phyloP scores from a whole-genome alignment of 2,888 invertebrate genomes.

The Germaria angustata region DNA sequence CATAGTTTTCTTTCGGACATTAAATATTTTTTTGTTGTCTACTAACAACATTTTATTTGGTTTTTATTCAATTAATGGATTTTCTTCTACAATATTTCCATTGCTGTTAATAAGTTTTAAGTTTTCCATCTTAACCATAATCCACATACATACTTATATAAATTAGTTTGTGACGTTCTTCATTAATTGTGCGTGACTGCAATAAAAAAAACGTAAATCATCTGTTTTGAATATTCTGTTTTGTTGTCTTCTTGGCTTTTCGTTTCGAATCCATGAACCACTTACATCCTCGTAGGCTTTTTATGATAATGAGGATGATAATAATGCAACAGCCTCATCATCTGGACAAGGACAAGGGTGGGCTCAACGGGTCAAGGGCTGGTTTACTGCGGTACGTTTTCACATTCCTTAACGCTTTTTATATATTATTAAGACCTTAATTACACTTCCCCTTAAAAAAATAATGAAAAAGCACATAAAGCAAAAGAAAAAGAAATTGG shows the following conservation, averaged over 20 bases:
- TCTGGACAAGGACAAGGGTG: slow-evolving; percentile 83
- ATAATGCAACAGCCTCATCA: slow-evolving; percentile 80
- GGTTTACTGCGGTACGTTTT: slow-evolving; percentile 86
- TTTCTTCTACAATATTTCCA: slow-evolving; percentile 14
- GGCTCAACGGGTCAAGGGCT: slow-evolving; percentile 86
- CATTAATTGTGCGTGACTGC: slow-evolving; percentile 32
- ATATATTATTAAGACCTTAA: slow-evolving; percentile 58
- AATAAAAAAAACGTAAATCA: slow-evolving; percentile 33
- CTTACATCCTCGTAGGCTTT: slow-evolving; percentile 75
- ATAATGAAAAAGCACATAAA: slow-evolving; percentile 35
- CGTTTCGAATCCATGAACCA: slow-evolving; percentile 55
- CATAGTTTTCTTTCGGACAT: slow-evolving; percentile 15
- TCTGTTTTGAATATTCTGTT: slow-evolving; percentile 64
- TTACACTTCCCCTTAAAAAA: slow-evolving; percentile 58
- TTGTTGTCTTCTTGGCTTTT: slow-evolving; percentile 70
- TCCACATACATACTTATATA: slow-evolving; percentile 6
- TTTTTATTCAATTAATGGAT: slow-evolving; percentile 17
- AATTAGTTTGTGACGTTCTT: slow-evolving; percentile 23
- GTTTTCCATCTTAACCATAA: slow-evolving; percentile 53
- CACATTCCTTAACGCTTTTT: slow-evolving; percentile 63
- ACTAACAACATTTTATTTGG: slow-evolving; percentile 38
- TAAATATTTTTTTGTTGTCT: slow-evolving; percentile 11
- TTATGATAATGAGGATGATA: slow-evolving; percentile 80
- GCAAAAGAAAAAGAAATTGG: slow-evolving; percentile 72
- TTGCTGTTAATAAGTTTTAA: slow-evolving; percentile 24